Evolutionary conservation across 2,888 invertebrate species (phyloP).

Genomic region (Vesta saturnalis): DNA sequence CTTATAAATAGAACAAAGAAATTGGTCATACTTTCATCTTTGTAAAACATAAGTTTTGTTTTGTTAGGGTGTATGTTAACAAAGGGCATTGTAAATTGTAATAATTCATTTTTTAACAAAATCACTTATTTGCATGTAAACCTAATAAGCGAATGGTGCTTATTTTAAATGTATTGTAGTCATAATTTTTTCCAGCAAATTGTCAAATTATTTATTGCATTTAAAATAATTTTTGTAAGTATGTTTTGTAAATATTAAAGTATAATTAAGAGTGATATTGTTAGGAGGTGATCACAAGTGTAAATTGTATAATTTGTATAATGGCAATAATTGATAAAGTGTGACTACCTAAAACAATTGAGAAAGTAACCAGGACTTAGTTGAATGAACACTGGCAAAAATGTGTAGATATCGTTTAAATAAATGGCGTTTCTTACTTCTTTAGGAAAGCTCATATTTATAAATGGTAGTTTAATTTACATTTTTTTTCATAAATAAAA

Average conservation of each 20-base stretch:
- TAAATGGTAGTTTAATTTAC: slow-evolving; percentile 71
- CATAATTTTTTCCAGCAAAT: slow-evolving; percentile 5
- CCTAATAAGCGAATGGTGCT: slow-evolving; percentile 4
- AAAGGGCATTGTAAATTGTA: not conserved
- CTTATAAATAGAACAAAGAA: too few relatives aligned
- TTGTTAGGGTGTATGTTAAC: not conserved
- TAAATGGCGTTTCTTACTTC: slow-evolving; percentile 53
- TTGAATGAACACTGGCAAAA: slow-evolving; percentile 48
- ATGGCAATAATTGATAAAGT: slow-evolving; percentile 53
- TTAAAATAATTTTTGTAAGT: slow-evolving; percentile 20
- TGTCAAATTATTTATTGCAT: slow-evolving; percentile 33
- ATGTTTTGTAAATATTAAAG: slow-evolving; percentile 34
- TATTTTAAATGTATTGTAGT: slow-evolving; percentile 10
- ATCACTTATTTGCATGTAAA: not conserved
- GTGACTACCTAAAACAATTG: slow-evolving; percentile 44
- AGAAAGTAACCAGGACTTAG: slow-evolving; percentile 46
- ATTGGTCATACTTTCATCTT: not conserved
- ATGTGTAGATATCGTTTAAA: slow-evolving; percentile 54
- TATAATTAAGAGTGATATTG: slow-evolving; percentile 43
- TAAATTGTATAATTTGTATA: slow-evolving; percentile 52
- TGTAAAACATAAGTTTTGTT: not conserved
- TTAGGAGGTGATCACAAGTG: slow-evolving; percentile 44
- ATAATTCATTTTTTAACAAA: not conserved
- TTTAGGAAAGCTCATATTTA: slow-evolving; percentile 52
- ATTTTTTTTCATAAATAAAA: slow-evolving; percentile 76